These are phyloP conservation scores for Coelogynopora nodosa DNA, from an alignment of 2,888 invertebrate species.

Conservation along the genomic window DNA sequence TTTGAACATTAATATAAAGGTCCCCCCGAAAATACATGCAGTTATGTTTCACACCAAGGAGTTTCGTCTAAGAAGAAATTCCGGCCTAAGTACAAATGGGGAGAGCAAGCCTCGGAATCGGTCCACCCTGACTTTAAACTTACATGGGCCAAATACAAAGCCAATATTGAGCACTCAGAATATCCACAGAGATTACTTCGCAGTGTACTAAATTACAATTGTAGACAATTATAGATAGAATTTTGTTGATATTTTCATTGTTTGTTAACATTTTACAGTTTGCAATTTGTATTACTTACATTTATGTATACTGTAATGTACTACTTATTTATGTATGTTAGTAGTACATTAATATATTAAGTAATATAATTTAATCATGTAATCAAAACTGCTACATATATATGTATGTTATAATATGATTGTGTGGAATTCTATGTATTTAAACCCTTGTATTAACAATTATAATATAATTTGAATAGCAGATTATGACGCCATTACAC, in stretches of 20 bases:
- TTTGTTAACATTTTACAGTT: background rate
- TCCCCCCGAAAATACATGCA: slow-evolving; percentile 21
- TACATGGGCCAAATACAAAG: slow-evolving; percentile 12
- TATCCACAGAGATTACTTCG: slow-evolving; percentile 11
- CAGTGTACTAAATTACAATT: slow-evolving; percentile 7
- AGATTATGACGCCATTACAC: background rate
- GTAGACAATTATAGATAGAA: background rate
- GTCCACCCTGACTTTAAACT: background rate
- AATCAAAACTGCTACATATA: background rate
- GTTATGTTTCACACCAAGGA: slow-evolving; percentile 2
- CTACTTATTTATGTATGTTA: background rate
- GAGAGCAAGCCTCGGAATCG: slow-evolving; percentile 33
- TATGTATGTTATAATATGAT: too few species aligned
- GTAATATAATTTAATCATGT: background rate
- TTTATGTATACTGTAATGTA: background rate
- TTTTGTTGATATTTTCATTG: background rate
- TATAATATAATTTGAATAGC: background rate
- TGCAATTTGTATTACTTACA: background rate
- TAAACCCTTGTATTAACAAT: background rate
- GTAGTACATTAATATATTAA: background rate
- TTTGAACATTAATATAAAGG: slow-evolving; percentile 29
- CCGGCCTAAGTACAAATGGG: slow-evolving; percentile 14
- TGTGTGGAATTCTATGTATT: background rate
- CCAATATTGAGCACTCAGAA: slow-evolving; percentile 24
- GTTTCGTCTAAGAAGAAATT: slow-evolving; percentile 32